A percentile compares a stretch with the other conserved stretches of the same genome.
phyloP scores from a whole-genome alignment of 2,113 vertebrate genomes.

The Rhizomys pruinosus region DNA sequence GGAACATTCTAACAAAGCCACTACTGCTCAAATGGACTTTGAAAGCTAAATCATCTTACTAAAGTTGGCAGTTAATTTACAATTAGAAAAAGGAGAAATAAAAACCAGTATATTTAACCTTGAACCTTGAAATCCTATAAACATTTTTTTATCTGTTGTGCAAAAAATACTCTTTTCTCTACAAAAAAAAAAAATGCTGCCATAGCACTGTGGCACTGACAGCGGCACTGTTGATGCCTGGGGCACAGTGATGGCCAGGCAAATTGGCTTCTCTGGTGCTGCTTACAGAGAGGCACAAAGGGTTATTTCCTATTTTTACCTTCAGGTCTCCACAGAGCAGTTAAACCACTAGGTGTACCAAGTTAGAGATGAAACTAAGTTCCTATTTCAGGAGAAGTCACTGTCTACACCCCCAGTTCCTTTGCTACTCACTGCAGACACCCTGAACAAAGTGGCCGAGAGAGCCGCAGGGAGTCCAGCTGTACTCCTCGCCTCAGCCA shows the following conservation, averaged over 20 bases:
- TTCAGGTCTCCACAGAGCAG: conserved; percentile 60
- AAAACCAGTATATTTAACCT: neutral
- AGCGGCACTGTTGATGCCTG: fast-evolving
- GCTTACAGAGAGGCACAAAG: neutral
- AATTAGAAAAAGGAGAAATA: neutral
- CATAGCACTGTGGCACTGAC: fast-evolving
- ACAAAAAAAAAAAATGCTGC: neutral
- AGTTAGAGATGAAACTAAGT: conserved; percentile 73
- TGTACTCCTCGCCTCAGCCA: neutral
- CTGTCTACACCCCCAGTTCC: neutral
- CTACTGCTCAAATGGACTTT: neutral
- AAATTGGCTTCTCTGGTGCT: neutral
- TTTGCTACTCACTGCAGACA: fast-evolving
- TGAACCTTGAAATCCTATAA: neutral
- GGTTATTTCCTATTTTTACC: conserved; percentile 58
- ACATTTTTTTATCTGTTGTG: neutral
- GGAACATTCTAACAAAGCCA: neutral
- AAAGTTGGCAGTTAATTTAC: neutral
- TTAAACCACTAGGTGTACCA: conserved; percentile 79
- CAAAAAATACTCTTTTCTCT: neutral
- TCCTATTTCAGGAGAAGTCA: conserved; percentile 61
- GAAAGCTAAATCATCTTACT: neutral
- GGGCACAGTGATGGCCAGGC: neutral
- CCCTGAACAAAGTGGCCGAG: neutral
- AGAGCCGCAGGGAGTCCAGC: fast-evolving